A percentile compares a stretch with the other conserved stretches of the same genome.
phyloP scores from a whole-genome alignment of 1,140 invertebrate species.

The Gryllus bimaculatus region DNA sequence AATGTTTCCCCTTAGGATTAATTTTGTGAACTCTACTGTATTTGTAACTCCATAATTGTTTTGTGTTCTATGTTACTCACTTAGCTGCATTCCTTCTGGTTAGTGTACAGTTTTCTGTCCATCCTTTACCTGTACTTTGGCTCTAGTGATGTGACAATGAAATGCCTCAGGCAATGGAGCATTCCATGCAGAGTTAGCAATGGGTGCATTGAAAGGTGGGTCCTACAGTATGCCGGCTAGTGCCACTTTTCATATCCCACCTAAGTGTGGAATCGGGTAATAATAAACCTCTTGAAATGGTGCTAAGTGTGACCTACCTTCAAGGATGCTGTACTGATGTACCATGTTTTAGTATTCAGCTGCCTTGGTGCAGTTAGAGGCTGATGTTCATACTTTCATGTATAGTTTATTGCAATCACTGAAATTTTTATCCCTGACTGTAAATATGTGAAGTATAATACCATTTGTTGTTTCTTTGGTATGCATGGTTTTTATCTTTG shows the following conservation, averaged over 20 bases:
- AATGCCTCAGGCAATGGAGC: background rate
- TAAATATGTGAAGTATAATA: background rate
- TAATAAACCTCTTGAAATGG: background rate
- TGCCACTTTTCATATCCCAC: background rate
- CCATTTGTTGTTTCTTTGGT: background rate
- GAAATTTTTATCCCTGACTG: background rate
- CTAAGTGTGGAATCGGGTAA: background rate
- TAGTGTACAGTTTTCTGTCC: too few relatives aligned
- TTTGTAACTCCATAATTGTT: too few relatives aligned
- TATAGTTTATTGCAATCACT: conserved; percentile 2
- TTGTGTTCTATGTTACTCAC: too few relatives aligned
- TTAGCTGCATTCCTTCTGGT: too few relatives aligned
- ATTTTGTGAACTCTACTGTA: too few relatives aligned
- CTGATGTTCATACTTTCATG: conserved; percentile 4
- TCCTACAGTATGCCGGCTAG: background rate
- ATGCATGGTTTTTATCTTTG: background rate
- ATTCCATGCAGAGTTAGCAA: background rate
- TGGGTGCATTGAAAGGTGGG: background rate
- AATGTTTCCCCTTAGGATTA: too few relatives aligned
- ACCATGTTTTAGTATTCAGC: background rate
- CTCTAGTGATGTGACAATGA: too few relatives aligned
- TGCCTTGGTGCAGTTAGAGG: background rate
- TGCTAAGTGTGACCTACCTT: conserved; percentile 3
- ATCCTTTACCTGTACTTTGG: too few relatives aligned
- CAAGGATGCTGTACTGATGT: background rate